Evolutionary conservation across 1,140 invertebrate species (phyloP), one percentile per base, ranked within the genome.

Genomic region (Drosophila nannoptera): DNA sequence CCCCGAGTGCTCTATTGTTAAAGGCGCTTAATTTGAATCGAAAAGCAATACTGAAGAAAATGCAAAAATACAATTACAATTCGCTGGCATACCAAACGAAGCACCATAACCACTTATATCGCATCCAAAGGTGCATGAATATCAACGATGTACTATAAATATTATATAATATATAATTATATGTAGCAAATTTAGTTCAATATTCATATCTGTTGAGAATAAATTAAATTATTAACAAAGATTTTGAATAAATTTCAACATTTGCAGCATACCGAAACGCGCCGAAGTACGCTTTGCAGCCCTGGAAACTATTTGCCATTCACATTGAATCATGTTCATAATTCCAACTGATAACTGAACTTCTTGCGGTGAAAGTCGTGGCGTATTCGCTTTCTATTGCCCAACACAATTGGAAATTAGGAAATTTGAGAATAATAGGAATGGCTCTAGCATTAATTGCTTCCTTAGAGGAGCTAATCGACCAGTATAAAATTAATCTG

Each of bases 401-500:
- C 36, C 16, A 35, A 43, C 42, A 61, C 61, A 65, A 49, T 62
- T 68, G 53, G 77, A 36, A 49, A 52, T 43, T 38, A 63, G 22
- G 22, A 22, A 22, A 22, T 22, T 22, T 22, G 22, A 22, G 22
- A 22, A 22, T 32, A n/a, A 0, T n/a, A 7, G 64, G 50, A 60
- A 82, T 82, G 78, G 45, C 61, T 58, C n/a, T 64, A 6, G 5
- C 46, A 40, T 9, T 74, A 2, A 43, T 66, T 35, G 50, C 64
- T 55, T 32, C 49, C 46, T 6, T 84, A 14, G 81, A 75, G 66
- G 42, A 77, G 46, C 48, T 89, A 0, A 75, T 89, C 2, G 78
- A 87, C 45, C 43, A 71, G 0, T 74, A 88, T 43, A 82, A 87
- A 16, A 69, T 91, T 32, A 93, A 93, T 87, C 89, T 93, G 56